Conservation (phyloP, 2,888 invertebrate species). For the Strigamia maritima region DNA sequence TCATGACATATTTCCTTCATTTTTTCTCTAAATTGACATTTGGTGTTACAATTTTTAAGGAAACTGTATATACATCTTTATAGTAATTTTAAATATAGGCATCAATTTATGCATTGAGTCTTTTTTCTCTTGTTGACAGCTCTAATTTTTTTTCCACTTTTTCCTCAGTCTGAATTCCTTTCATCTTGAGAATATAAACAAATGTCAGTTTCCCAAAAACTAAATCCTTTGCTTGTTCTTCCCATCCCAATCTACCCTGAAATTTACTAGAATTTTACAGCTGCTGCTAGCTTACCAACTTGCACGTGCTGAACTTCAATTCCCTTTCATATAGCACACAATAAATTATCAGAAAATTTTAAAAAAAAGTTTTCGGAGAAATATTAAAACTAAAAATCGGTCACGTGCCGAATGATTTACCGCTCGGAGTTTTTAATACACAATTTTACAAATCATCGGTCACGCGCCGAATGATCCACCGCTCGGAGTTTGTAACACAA, state of each 20-base stretch:
- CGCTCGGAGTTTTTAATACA: not conserved
- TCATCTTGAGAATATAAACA: conserved; percentile 10
- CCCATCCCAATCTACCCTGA: not conserved
- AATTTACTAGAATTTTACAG: not conserved
- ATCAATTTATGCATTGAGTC: not conserved
- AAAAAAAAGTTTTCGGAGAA: not conserved
- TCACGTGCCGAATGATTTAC: not conserved
- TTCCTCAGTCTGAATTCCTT: not conserved
- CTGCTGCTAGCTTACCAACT: not conserved
- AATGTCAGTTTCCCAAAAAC: conserved; percentile 2
- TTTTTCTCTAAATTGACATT: not conserved
- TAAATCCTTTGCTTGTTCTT: not conserved
- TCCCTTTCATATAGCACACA: not conserved
- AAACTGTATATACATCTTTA: not conserved
- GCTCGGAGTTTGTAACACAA: not conserved
- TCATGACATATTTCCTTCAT: not conserved
- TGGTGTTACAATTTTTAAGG: not conserved
- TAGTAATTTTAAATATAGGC: not conserved
- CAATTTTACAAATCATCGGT: too few relatives aligned
- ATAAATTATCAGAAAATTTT: not conserved
- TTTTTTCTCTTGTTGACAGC: not conserved
- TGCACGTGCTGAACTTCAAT: not conserved
- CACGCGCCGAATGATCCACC: not conserved
- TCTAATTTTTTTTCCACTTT: not conserved
- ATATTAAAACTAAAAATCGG: not conserved